These are phyloP conservation scores for Sarcophaga peregrina DNA, from an alignment of 1,140 invertebrate genomes.

Conservation along the genomic window DNA sequence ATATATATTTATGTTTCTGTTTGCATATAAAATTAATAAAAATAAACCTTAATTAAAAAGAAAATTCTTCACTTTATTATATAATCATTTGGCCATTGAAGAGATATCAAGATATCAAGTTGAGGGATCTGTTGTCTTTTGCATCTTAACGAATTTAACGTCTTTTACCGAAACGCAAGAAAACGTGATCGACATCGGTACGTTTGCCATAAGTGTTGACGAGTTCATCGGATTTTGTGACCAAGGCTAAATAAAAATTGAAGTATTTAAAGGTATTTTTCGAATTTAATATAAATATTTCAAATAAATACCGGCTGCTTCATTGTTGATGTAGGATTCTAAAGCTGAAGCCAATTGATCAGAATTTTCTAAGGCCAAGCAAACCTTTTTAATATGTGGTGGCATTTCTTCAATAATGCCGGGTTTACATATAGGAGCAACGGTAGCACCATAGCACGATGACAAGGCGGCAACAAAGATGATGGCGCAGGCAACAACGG, in stretches of 20 bases:
- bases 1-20: conserved; percentile 31
- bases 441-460: conserved; percentile 47
- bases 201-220: conserved; percentile 72
- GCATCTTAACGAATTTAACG: conserved; percentile 52
- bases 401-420: conserved; percentile 65
- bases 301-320: conserved; percentile 58
- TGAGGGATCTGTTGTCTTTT: neutral
- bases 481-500: conserved; percentile 46
- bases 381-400: conserved; percentile 62
- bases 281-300: neutral
- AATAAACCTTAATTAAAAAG: neutral
- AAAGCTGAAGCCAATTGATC: conserved; percentile 61
- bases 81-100: neutral
- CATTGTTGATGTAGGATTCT: conserved; percentile 63
- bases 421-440: conserved; percentile 57
- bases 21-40: conserved; percentile 7
- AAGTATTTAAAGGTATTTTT: neutral
- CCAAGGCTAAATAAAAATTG: conserved; percentile 51
- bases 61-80: neutral
- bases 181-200: conserved; percentile 82
- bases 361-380: conserved; percentile 62
- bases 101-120: neutral
- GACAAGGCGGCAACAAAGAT: conserved; percentile 51
- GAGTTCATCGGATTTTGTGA: conserved; percentile 60
- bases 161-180: conserved; percentile 78